These are phyloP conservation scores for Drosophila limbata DNA, from an alignment of 2,888 invertebrate species.

Conservation along the genomic window DNA sequence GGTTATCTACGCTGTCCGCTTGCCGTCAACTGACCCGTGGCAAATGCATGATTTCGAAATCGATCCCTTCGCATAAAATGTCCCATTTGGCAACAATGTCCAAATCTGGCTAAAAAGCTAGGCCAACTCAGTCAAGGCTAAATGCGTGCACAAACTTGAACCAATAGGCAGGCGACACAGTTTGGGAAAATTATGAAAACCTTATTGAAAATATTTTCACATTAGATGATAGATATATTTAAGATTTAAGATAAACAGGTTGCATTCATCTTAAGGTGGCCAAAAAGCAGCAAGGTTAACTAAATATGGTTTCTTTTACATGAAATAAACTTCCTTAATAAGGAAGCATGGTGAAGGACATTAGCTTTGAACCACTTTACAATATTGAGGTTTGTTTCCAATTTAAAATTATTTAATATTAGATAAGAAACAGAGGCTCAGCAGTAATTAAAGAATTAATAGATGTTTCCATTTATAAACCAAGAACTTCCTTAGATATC, in stretches of 20 bases:
- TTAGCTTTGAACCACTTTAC: too few species aligned
- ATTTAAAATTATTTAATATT: too few species aligned
- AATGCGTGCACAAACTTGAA: constrained; percentile 65
- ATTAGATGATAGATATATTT: background rate
- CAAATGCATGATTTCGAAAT: constrained; percentile 39
- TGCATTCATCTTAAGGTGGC: background rate
- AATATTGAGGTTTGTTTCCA: too few species aligned
- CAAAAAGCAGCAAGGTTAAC: background rate
- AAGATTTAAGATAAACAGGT: background rate
- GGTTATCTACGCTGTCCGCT: constrained; percentile 20
- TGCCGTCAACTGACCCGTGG: constrained; percentile 19
- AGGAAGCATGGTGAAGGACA: too few species aligned
- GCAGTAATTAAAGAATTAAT: too few species aligned
- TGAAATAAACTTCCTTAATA: too few species aligned
- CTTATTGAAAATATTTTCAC: background rate
- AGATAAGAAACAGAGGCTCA: too few species aligned
- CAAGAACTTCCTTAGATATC: too few species aligned
- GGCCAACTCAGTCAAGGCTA: constrained; percentile 60
- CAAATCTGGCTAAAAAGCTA: constrained; percentile 9
- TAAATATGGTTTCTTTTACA: too few species aligned
- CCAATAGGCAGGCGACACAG: constrained; percentile 59
- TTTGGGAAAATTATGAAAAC: background rate
- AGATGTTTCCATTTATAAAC: too few species aligned
- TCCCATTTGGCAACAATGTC: constrained; percentile 38
- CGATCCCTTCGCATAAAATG: constrained; percentile 30